Evolutionary conservation across 2,113 vertebrate species (phyloP), one percentile per base, ranked within the genome.

Genomic region (Alethe diademata): DNA sequence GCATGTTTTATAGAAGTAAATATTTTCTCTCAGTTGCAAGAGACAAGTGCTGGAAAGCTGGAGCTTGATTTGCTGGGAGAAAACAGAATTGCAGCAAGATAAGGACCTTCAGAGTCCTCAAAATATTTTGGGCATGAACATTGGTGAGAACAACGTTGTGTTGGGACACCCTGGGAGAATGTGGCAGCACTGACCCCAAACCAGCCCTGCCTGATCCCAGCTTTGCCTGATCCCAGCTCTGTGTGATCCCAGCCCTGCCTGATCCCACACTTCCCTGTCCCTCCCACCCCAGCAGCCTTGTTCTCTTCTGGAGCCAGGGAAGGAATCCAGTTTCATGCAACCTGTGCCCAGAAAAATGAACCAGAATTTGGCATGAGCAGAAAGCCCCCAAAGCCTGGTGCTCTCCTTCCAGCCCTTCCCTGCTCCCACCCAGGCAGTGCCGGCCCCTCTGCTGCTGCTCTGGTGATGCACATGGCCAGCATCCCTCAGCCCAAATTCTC

Each of bases 391-490:
- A 10, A 35, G 14, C 70, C 62, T 5, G 17, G 56, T 79, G 29
- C 15, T 0, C 8, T 13, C 15, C 42, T 22, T 6, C 3, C 50
- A 29, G n/a, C 24, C 42, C 43, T 12, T 29, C 56, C 29, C 64
- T 47, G 73, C 51, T 83, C 47, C 20, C 69, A 6, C 2, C 23
- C 11, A 4, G 57, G 16, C 12, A 0, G 28, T 3, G 31, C 50
- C 0, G 0, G 25, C 29, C 57, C 47, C 71, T 56, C 19, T 0
- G 0, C 5, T 9, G 9, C 73, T 4, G 5, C 69, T 45, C 47
- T 4, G n/a, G 4, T 1, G 20, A 16, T 7, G 56, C 31, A 1
- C 33, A 4, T 8, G 16, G 6, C 8, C 76, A 19, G 50, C 60
- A 47, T n/a, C 40, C 61, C 61, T 33, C 70, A 28, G 24, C 4